These are phyloP conservation scores for Drymodes brunneopygia DNA, from an alignment of 2,113 vertebrate genomes.

Conservation along the genomic window DNA sequence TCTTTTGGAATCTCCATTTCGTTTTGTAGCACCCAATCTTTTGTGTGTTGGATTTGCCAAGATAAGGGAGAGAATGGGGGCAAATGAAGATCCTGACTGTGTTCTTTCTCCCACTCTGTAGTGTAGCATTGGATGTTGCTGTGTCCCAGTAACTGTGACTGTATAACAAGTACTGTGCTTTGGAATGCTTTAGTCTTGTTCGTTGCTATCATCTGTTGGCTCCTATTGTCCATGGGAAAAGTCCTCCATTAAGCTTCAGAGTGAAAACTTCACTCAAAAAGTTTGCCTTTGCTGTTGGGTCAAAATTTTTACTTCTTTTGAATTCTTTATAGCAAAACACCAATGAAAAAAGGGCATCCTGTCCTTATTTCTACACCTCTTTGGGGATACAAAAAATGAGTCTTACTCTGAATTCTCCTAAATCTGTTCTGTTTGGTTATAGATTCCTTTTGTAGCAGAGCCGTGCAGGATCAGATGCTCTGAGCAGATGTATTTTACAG, in stretches of 20 bases:
- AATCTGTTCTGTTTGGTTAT: not conserved
- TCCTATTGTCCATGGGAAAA: not conserved
- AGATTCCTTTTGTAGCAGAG: not conserved
- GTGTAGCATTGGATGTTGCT: not conserved
- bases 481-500: not conserved
- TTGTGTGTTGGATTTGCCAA: not conserved
- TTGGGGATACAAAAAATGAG: not conserved
- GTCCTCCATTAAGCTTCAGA: not conserved
- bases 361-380: not conserved
- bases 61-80: not conserved
- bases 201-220: rapidly evolving
- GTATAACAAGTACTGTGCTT: not conserved
- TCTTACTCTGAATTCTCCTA: not conserved
- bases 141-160: not conserved
- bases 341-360: not conserved
- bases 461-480: not conserved
- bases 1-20: not conserved
- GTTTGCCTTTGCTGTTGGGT: not conserved
- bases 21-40: not conserved
- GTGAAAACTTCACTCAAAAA: not conserved
- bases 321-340: not conserved
- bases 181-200: not conserved
- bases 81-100: not conserved
- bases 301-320: not conserved
- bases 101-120: not conserved